Evolutionary conservation across 2,113 vertebrate species (phyloP).

Genomic region (Monopterus albus): DNA sequence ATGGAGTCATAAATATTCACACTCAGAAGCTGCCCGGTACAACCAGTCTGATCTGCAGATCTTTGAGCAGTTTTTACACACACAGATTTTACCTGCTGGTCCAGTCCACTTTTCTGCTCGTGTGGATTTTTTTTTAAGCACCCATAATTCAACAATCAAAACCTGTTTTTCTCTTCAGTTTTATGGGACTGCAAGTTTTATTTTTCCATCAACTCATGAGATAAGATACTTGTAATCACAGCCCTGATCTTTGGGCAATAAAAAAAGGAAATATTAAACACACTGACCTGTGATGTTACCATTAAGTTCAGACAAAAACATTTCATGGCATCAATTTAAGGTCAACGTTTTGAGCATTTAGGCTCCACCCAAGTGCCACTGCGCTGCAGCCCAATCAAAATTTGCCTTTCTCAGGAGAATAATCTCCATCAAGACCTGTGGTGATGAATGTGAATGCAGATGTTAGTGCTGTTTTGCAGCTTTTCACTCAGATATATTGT

Average conservation of each 20-base stretch:
- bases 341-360: background rate
- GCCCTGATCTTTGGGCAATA: background rate
- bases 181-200: background rate
- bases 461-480: background rate
- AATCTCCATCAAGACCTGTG: background rate
- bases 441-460: slow-evolving; percentile 21
- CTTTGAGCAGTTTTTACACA: too few species aligned
- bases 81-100: too few species aligned
- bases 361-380: background rate
- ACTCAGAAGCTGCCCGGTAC: too few species aligned
- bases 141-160: background rate
- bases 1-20: too few species aligned
- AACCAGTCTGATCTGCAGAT: too few species aligned
- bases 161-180: background rate
- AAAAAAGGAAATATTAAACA: background rate
- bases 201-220: background rate
- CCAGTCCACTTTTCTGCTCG: too few species aligned
- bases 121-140: too few species aligned
- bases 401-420: slow-evolving; percentile 5
- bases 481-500: background rate
- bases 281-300: background rate
- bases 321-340: background rate
- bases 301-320: background rate
- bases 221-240: background rate
- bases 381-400: background rate